These are phyloP conservation scores for Eufriesea mexicana DNA, from an alignment of 1,140 invertebrate genomes.

Conservation along the genomic window DNA sequence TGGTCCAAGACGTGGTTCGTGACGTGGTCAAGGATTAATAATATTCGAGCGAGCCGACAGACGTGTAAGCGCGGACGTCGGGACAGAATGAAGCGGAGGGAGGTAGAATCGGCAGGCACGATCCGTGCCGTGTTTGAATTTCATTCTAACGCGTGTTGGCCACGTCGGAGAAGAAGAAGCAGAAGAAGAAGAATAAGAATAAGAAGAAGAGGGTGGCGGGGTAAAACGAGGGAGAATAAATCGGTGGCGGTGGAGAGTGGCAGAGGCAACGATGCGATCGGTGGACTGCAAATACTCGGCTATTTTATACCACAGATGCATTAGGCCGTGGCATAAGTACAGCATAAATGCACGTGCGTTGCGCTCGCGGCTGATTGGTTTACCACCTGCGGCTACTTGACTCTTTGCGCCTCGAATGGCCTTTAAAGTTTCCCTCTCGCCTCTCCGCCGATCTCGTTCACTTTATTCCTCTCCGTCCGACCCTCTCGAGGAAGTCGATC, in stretches of 20 bases:
- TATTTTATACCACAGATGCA: conserved; percentile 17
- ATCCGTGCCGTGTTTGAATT: not conserved
- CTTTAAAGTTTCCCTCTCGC: conserved; percentile 34
- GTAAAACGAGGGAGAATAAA: not conserved
- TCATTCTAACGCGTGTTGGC: not conserved
- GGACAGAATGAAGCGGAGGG: not conserved
- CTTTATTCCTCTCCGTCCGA: conserved; percentile 6
- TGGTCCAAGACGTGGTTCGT: no score
- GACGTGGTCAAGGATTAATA: no score
- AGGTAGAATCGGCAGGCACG: not conserved
- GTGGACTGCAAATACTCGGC: not conserved
- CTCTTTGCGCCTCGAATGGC: conserved; percentile 32
- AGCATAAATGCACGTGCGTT: conserved; percentile 45
- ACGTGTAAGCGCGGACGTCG: not conserved
- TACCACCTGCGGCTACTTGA: conserved; percentile 54
- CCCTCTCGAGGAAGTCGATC: conserved; percentile 12
- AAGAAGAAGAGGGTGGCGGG: no score
- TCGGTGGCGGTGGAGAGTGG: not conserved
- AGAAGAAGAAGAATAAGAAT: no score
- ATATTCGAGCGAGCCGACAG: no score
- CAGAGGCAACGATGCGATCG: conserved; percentile 8
- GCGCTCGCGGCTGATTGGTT: conserved; percentile 51
- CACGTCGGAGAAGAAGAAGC: no score
- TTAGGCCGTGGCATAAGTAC: conserved; percentile 35
- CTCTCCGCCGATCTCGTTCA: not conserved